Evolutionary conservation across 2,888 invertebrate genomes (phyloP).

Genomic region (Dasypolia templi): DNA sequence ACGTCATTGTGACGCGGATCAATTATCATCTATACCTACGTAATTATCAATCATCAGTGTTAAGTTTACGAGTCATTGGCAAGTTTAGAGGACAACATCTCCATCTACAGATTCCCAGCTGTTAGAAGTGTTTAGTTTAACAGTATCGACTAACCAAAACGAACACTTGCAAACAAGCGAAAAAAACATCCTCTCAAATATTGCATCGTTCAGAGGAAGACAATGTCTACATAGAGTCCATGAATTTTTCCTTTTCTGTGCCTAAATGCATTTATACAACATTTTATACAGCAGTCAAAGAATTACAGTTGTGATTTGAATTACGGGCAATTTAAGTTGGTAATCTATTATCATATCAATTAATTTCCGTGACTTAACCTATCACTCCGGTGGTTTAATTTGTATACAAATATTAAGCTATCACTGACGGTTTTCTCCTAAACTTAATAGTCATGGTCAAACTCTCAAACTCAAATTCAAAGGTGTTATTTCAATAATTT

Average conservation of each 20-base stretch:
- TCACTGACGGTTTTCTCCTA: not conserved
- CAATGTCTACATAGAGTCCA: no score
- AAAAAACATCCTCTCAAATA: no score
- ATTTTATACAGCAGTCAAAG: not conserved
- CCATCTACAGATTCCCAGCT: no score
- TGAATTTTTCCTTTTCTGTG: not conserved
- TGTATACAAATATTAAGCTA: no score
- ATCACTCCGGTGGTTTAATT: not conserved
- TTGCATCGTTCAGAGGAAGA: not conserved
- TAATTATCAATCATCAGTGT: constrained; percentile 31
- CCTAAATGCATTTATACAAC: no score
- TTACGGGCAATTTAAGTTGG: not conserved
- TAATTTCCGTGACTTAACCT: not conserved
- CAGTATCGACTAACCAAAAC: no score
- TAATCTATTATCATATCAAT: not conserved
- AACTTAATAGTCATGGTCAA: no score
- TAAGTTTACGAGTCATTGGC: constrained; percentile 8
- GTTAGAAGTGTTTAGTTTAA: no score
- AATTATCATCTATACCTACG: constrained; percentile 9
- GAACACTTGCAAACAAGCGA: no score
- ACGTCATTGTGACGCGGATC: constrained; percentile 37
- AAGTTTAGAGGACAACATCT: not conserved
- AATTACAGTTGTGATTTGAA: not conserved
- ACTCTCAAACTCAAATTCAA: no score
- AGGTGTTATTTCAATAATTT: no score